Evolutionary conservation across 1,140 invertebrate species (phyloP).

Genomic region (Drosophila burlai): DNA sequence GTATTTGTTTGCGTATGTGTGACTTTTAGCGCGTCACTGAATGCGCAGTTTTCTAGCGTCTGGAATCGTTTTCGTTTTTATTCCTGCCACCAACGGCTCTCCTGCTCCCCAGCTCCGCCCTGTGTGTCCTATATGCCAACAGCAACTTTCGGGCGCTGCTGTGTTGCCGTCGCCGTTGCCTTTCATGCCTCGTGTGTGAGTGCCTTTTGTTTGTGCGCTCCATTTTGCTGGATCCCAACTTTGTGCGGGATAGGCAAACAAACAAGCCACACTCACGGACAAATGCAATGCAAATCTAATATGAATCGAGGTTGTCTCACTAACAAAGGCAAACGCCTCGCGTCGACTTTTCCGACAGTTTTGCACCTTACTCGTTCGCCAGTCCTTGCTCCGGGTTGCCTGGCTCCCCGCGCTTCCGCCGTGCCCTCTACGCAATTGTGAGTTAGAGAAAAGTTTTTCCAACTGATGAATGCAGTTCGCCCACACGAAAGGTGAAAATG

Average conservation of each 20-base stretch:
- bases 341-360: slow-evolving; percentile 67
- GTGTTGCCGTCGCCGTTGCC: slow-evolving; percentile 42
- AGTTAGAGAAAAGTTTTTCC: slow-evolving; percentile 62
- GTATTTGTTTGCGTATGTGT: slow-evolving; percentile 53
- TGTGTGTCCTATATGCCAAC: slow-evolving; percentile 37
- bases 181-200: slow-evolving; percentile 64
- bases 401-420: slow-evolving; percentile 3
- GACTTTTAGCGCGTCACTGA: slow-evolving; percentile 79
- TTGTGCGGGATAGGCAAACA: slow-evolving; percentile 63
- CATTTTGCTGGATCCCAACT: slow-evolving; percentile 82
- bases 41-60: slow-evolving; percentile 72
- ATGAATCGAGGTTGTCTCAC: slow-evolving; percentile 84
- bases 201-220: slow-evolving; percentile 79
- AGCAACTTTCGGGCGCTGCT: slow-evolving; percentile 34
- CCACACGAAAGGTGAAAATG: slow-evolving; percentile 70
- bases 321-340: slow-evolving; percentile 78
- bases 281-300: slow-evolving; percentile 76
- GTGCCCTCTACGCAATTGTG: slow-evolving; percentile 61
- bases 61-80: slow-evolving; percentile 51
- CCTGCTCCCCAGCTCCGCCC: not conserved
- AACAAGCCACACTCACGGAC: slow-evolving; percentile 64
- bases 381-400: not conserved
- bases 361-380: slow-evolving; percentile 49
- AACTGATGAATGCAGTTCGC: slow-evolving; percentile 64
- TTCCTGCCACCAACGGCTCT: slow-evolving; percentile 23